Percentiles rank a stretch among this genome's conserved stretches.
Conservation (phyloP, 30 jellyfish, hydroid and myxozoan species). For the Mastigias papua region DNA sequence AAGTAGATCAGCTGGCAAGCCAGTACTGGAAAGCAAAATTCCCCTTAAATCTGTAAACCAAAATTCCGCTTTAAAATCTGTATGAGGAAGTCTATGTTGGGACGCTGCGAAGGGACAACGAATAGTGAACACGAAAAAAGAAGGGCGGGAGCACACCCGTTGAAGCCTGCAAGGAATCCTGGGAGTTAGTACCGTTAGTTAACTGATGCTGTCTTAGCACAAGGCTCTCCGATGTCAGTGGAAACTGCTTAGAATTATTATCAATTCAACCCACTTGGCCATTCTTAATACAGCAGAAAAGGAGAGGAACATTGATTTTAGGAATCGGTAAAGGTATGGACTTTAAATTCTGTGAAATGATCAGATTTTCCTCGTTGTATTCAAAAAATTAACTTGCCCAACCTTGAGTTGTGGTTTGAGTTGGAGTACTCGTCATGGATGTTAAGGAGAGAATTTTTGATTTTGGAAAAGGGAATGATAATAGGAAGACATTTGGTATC, state of each 20-base stretch:
- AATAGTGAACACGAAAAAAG: constrained; percentile 34
- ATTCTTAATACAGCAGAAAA: not conserved
- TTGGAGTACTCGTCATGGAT: not conserved
- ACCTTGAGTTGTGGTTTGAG: constrained; percentile 6
- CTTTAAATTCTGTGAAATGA: not conserved
- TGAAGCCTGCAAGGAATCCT: constrained; percentile 59
- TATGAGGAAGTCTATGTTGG: not conserved
- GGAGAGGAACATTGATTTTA: not conserved
- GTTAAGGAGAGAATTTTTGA: not conserved
- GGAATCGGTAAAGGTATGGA: not conserved
- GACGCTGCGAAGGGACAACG: constrained; percentile 17
- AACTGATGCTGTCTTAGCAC: constrained; percentile 77
- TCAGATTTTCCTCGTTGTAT: not conserved
- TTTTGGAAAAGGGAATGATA: not conserved
- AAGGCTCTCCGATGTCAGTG: constrained; percentile 2
- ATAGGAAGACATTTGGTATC: too few species aligned
- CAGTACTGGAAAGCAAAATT: too few species aligned
- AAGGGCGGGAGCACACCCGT: constrained; percentile 79
- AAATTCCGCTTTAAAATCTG: not conserved
- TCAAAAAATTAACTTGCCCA: not conserved
- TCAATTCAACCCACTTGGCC: not conserved
- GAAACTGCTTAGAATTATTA: not conserved
- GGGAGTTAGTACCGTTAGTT: constrained; percentile 64
- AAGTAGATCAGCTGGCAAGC: too few species aligned
- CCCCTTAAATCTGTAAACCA: too few species aligned